phyloP scores from a whole-genome alignment of 2,888 invertebrate species.

The Chaitophorus viminalis region DNA sequence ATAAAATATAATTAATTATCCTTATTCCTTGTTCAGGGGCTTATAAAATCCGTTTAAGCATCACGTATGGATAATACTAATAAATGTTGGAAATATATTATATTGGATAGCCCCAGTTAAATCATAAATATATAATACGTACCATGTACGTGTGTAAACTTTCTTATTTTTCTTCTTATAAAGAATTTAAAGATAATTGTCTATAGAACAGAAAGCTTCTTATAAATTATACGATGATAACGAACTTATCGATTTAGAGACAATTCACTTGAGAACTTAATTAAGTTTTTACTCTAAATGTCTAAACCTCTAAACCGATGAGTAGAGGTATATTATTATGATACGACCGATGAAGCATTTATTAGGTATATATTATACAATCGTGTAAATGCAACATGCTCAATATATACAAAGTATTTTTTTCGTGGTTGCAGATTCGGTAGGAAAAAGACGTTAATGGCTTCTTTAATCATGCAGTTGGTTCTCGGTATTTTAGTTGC shows the following conservation, averaged over 20 bases:
- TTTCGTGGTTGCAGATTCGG: slow-evolving; percentile 71
- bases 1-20: slow-evolving; percentile 29
- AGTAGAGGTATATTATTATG: background rate
- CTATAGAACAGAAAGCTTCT: background rate
- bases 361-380: background rate
- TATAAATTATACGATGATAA: background rate
- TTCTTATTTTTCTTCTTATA: too few relatives aligned
- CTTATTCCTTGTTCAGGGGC: background rate
- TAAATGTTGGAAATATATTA: slow-evolving; percentile 5
- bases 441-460: slow-evolving; percentile 79
- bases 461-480: slow-evolving; percentile 77
- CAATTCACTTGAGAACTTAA: background rate
- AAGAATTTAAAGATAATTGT: background rate
- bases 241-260: background rate
- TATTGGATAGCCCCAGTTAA: slow-evolving; percentile 3
- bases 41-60: slow-evolving; percentile 17
- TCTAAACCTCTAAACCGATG: background rate
- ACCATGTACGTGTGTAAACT: background rate
- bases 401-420: background rate
- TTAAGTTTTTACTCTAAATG: too few relatives aligned
- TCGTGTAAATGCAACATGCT: background rate
- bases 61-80: slow-evolving; percentile 12
- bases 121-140: background rate
- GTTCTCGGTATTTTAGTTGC: slow-evolving; percentile 76
- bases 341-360: background rate